Evolutionary conservation across 2,888 invertebrate species (phyloP).

Genomic region (Drosophila mayaguana): DNA sequence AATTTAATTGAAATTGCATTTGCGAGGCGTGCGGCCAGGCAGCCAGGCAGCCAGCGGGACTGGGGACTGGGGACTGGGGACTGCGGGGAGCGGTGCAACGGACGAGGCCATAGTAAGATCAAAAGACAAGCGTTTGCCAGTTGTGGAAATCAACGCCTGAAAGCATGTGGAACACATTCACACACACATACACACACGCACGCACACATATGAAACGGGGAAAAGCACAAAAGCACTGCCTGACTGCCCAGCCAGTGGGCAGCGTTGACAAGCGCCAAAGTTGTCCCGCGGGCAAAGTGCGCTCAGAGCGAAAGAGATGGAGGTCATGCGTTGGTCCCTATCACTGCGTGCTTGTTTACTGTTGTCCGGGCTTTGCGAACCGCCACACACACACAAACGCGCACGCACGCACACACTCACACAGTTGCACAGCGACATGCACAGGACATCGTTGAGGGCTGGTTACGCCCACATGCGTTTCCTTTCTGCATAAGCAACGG

Average conservation of each 20-base stretch:
- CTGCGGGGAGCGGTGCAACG: neutral
- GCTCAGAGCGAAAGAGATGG: conserved; percentile 3
- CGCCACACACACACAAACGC: conserved; percentile 3
- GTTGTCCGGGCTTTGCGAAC: conserved; percentile 59
- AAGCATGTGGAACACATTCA: conserved; percentile 52
- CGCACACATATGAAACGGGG: conserved; percentile 15
- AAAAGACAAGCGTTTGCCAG: conserved; percentile 80
- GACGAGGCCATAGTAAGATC: conserved; percentile 64
- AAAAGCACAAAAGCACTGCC: conserved; percentile 46
- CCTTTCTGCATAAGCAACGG: conserved; percentile 72
- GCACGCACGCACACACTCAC: conserved; percentile 2
- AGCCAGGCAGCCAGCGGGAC: conserved; percentile 6
- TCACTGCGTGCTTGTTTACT: conserved; percentile 70
- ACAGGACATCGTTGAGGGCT: conserved; percentile 9
- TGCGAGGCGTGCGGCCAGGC: conserved; percentile 37
- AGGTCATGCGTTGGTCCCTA: conserved; percentile 37
- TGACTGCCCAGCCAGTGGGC: conserved; percentile 34
- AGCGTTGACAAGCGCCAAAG: conserved; percentile 62
- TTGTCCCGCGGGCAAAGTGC: conserved; percentile 35
- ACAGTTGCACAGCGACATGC: neutral
- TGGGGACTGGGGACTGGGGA: neutral
- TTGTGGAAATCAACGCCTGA: conserved; percentile 79
- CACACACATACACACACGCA: conserved; percentile 11
- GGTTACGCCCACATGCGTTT: conserved; percentile 55
- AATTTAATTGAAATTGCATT: conserved; percentile 80